Percentiles rank a stretch among this genome's conserved stretches.
Conservation (phyloP, 1,140 invertebrate species). For the Probaryconus sp. region DNA sequence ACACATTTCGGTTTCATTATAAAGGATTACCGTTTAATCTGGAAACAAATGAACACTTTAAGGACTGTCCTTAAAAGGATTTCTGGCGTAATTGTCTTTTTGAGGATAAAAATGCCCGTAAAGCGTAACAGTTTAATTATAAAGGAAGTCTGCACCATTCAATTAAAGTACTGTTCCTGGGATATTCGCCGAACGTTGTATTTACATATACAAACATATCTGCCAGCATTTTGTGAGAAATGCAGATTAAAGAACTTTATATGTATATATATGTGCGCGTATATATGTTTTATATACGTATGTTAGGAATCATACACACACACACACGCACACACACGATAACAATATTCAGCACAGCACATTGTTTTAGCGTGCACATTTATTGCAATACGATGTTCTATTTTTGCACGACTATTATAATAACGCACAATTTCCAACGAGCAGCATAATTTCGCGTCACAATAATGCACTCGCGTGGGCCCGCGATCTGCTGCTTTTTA, state of each 20-base stretch:
- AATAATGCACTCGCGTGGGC: constrained; percentile 16
- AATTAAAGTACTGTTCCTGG: constrained; percentile 45
- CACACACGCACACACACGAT: not conserved
- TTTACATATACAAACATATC: constrained; percentile 43
- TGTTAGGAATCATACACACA: too few species aligned
- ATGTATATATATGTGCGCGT: constrained; percentile 1
- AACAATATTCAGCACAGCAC: constrained; percentile 18
- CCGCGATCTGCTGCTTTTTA: constrained; percentile 24
- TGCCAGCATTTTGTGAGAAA: constrained; percentile 25
- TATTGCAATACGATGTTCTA: constrained; percentile 35
- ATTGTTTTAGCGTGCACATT: constrained; percentile 40
- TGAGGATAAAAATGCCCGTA: constrained; percentile 54
- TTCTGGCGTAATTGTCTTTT: constrained; percentile 55
- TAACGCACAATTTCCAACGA: constrained; percentile 31
- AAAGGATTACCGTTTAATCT: constrained; percentile 58
- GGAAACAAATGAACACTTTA: constrained; percentile 60
- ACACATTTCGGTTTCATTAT: constrained; percentile 56
- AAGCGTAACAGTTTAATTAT: constrained; percentile 61
- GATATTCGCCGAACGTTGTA: constrained; percentile 46
- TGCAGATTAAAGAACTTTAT: constrained; percentile 37
- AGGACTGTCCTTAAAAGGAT: constrained; percentile 60
- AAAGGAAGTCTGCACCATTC: constrained; percentile 48
- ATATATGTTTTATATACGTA: not conserved
- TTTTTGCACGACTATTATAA: constrained; percentile 38
- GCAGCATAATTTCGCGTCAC: constrained; percentile 12